Evolutionary conservation across 2,888 invertebrate species (phyloP).

Genomic region (Hirtodrosophila trivittata): DNA sequence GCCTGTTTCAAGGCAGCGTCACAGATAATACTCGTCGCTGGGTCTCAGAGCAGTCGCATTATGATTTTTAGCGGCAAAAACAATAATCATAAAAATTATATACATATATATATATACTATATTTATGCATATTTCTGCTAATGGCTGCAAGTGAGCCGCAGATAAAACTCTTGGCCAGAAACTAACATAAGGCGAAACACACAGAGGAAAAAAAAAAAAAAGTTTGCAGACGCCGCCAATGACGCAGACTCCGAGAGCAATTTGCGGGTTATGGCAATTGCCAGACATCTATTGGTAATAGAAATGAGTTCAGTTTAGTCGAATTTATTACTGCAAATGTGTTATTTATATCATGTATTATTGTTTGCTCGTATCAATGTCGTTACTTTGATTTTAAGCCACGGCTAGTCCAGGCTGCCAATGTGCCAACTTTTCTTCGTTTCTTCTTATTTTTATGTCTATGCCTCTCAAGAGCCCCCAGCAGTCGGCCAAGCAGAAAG

Average conservation of each 20-base stretch:
- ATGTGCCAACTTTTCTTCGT: neutral
- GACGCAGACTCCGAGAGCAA: constrained; percentile 20
- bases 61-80: constrained; percentile 18
- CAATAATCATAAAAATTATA: constrained; percentile 62
- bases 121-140: constrained; percentile 54
- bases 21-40: neutral
- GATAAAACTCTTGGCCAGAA: constrained; percentile 16
- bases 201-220: constrained; percentile 39
- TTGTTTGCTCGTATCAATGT: constrained; percentile 36
- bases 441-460: constrained; percentile 24
- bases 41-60: constrained; percentile 15
- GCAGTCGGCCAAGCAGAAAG: constrained; percentile 52
- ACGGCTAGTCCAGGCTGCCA: neutral
- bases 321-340: constrained; percentile 54
- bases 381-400: neutral
- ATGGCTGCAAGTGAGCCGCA: constrained; percentile 40
- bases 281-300: constrained; percentile 26
- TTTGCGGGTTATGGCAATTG: constrained; percentile 41
- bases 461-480: neutral
- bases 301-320: constrained; percentile 9
- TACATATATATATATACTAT: constrained; percentile 31
- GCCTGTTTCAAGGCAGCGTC: neutral
- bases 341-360: constrained; percentile 56
- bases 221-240: constrained; percentile 50
- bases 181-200: constrained; percentile 16